Conservation (phyloP, 2,113 vertebrate species). For the Ia io region DNA sequence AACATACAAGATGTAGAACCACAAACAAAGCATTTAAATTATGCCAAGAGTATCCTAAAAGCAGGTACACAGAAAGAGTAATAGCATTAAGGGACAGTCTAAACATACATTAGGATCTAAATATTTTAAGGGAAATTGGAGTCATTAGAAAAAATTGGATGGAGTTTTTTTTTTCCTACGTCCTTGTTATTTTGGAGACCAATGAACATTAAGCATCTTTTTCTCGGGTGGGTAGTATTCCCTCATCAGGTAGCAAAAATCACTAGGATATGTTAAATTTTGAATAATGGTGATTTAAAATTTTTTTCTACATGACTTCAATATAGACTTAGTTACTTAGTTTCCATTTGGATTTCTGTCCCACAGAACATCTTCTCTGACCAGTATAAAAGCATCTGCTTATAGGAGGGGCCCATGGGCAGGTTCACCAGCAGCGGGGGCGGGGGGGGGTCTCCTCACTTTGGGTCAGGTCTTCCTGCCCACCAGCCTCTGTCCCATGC, state of each 20-base stretch:
- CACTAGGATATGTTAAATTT: not conserved
- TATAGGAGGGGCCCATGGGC: too few relatives aligned
- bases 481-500: not conserved
- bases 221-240: not conserved
- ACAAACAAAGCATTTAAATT: constrained; percentile 82
- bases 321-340: not conserved
- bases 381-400: not conserved
- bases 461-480: not conserved
- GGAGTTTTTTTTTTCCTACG: not conserved
- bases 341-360: not conserved
- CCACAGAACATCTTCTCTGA: not conserved
- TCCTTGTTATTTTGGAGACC: constrained; percentile 34
- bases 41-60: constrained; percentile 73
- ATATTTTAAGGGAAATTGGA: constrained; percentile 22
- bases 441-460: not conserved
- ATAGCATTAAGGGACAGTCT: not conserved
- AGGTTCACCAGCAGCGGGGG: not conserved
- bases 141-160: not conserved
- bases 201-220: not conserved
- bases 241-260: constrained; percentile 29
- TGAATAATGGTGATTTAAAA: not conserved
- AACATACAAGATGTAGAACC: constrained; percentile 82
- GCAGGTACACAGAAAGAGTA: not conserved
- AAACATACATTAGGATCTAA: constrained; percentile 15
- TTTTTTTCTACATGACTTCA: not conserved